phyloP scores from a whole-genome alignment of 2,113 vertebrate species.

The Vulpes vulpes region DNA sequence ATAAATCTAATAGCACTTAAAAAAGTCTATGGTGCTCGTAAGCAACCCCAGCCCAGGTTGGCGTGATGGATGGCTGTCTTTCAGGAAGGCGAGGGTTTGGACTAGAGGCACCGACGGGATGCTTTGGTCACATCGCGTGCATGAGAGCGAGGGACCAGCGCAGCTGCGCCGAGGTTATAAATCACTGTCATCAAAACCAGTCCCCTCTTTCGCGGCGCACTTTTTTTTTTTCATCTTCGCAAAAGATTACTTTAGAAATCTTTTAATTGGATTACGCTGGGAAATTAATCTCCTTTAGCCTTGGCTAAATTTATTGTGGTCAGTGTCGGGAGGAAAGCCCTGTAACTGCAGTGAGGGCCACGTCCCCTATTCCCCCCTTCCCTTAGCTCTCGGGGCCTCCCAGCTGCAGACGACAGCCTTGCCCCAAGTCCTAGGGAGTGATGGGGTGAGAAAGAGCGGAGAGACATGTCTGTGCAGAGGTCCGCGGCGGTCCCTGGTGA shows the following conservation, averaged over 20 bases:
- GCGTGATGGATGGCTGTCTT: not conserved
- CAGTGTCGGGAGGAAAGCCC: conserved; percentile 84
- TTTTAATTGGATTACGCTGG: conserved; percentile 89
- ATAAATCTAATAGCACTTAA: conserved; percentile 96
- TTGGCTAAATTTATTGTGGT: conserved; percentile 86
- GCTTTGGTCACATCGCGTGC: conserved; percentile 68
- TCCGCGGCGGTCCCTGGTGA: not conserved
- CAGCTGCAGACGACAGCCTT: not conserved
- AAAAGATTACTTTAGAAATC: conserved; percentile 89
- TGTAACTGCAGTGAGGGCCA: conserved; percentile 46
- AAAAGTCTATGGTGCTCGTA: conserved; percentile 89
- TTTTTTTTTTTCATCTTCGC: conserved; percentile 23
- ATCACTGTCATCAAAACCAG: conserved; percentile 82
- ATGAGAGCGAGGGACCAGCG: not conserved
- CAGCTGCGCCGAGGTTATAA: conserved; percentile 68
- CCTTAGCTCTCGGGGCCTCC: not conserved
- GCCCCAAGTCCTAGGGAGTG: not conserved
- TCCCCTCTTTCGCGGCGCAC: conserved; percentile 64
- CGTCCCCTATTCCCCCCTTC: not conserved
- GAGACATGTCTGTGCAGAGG: not conserved
- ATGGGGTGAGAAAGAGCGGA: not conserved
- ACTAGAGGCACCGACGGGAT: not conserved
- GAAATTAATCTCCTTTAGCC: conserved; percentile 89
- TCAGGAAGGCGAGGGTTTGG: conserved; percentile 54
- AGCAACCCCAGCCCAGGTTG: conserved; percentile 74